Conservation (phyloP, 2,113 vertebrate species). For the Mesoclemmys tuberculata region DNA sequence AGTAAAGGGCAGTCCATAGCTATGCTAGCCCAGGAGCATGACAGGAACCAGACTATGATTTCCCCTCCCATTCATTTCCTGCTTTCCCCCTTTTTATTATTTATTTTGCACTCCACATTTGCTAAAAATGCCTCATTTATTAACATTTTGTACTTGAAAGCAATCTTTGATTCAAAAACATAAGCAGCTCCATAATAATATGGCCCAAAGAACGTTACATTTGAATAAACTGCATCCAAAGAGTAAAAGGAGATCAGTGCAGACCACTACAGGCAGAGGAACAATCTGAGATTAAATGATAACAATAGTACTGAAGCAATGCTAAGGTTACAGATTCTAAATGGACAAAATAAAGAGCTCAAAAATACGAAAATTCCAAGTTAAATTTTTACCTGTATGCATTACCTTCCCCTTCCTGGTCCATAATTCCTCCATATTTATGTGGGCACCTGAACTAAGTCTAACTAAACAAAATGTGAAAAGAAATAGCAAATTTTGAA, state of each 20-base stretch:
- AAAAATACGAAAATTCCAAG: background rate
- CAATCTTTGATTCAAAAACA: slow-evolving; percentile 38
- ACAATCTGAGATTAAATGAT: slow-evolving; percentile 3
- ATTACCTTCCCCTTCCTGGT: background rate
- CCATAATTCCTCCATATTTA: background rate
- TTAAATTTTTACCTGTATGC: background rate
- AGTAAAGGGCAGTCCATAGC: background rate
- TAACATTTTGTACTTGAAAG: slow-evolving; percentile 19
- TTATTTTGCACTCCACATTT: slow-evolving; percentile 9
- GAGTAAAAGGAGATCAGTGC: background rate
- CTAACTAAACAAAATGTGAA: background rate
- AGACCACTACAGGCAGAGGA: background rate
- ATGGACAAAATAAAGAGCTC: background rate
- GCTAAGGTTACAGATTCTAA: background rate
- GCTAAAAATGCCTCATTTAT: slow-evolving; percentile 40
- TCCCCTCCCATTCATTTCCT: background rate
- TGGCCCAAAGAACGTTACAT: slow-evolving; percentile 27
- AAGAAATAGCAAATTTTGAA: background rate
- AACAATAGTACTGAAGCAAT: background rate
- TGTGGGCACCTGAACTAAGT: background rate
- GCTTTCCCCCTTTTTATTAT: background rate
- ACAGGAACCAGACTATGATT: rapidly evolving
- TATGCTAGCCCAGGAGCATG: background rate
- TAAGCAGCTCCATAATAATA: slow-evolving; percentile 19
- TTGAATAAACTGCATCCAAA: slow-evolving; percentile 15